Conservation (phyloP, 2,113 vertebrate genomes). For the Catharus fuscescens region DNA sequence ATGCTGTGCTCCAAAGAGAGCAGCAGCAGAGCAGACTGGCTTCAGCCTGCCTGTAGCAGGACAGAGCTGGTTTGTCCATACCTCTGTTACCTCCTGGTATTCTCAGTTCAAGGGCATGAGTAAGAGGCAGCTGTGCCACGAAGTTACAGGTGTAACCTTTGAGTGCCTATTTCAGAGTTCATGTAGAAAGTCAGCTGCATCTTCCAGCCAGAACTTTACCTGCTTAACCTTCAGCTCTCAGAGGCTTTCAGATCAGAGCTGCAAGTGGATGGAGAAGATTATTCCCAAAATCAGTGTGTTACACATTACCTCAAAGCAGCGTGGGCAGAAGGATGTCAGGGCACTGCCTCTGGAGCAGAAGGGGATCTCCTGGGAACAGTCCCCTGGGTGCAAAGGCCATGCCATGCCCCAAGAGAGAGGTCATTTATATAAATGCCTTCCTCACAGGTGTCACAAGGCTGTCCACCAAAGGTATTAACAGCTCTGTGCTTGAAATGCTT, state of each 20-base stretch:
- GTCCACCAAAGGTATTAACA: background rate
- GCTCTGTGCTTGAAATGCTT: background rate
- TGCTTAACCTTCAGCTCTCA: background rate
- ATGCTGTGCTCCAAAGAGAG: conserved; percentile 7
- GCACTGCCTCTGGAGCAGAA: background rate
- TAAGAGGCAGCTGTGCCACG: background rate
- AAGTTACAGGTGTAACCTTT: background rate
- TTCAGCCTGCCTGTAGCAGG: background rate
- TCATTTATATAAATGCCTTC: background rate
- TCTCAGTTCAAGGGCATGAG: background rate
- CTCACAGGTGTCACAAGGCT: background rate
- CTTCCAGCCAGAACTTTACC: background rate
- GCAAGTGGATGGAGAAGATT: background rate
- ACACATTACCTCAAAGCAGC: background rate
- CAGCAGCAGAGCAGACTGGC: background rate
- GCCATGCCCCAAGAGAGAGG: background rate
- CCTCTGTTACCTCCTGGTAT: background rate
- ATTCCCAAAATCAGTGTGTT: background rate
- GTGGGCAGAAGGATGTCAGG: background rate
- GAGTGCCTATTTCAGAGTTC: background rate
- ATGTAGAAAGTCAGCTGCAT: background rate
- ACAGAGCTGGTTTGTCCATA: conserved; percentile 5
- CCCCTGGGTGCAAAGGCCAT: background rate
- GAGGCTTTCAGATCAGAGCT: background rate
- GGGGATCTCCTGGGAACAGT: background rate